Evolutionary conservation across 2,888 invertebrate species (phyloP).

Genomic region (Chelonus formosanus): DNA sequence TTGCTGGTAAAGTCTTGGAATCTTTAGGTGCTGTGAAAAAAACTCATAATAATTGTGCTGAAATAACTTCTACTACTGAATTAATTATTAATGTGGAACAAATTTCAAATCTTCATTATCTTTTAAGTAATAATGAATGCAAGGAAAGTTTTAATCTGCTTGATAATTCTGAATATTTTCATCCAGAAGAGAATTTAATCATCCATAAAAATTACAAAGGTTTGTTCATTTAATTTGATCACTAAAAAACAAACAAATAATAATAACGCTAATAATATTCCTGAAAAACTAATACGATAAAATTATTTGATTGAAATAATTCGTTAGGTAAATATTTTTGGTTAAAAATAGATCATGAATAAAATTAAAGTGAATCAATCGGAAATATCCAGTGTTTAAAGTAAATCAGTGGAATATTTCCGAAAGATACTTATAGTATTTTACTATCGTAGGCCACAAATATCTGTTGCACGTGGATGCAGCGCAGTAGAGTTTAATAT

Average conservation of each 20-base stretch:
- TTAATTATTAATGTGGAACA: constrained; percentile 43
- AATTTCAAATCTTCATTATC: constrained; percentile 19
- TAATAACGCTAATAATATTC: neutral
- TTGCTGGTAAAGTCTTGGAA: constrained; percentile 56
- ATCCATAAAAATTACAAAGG: constrained; percentile 11
- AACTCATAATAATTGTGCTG: constrained; percentile 44
- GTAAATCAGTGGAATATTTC: constrained; percentile 9
- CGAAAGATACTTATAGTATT: neutral
- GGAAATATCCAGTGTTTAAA: neutral
- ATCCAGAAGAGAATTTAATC: constrained; percentile 4
- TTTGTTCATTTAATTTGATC: constrained; percentile 13
- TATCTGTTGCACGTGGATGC: constrained; percentile 25
- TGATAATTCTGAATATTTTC: constrained; percentile 7
- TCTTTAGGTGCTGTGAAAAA: constrained; percentile 52
- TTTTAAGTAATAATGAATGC: constrained; percentile 4
- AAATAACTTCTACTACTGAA: constrained; percentile 40
- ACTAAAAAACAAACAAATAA: neutral
- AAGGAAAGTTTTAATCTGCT: neutral
- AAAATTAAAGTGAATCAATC: too few species aligned
- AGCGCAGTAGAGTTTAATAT: constrained; percentile 19
- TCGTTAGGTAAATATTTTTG: too few species aligned
- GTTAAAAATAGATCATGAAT: too few species aligned
- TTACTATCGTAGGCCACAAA: constrained; percentile 17
- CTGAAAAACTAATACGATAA: neutral
- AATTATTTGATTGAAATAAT: neutral